Conservation (phyloP, 2,888 invertebrate species). For the Glaucopsyche alexis region DNA sequence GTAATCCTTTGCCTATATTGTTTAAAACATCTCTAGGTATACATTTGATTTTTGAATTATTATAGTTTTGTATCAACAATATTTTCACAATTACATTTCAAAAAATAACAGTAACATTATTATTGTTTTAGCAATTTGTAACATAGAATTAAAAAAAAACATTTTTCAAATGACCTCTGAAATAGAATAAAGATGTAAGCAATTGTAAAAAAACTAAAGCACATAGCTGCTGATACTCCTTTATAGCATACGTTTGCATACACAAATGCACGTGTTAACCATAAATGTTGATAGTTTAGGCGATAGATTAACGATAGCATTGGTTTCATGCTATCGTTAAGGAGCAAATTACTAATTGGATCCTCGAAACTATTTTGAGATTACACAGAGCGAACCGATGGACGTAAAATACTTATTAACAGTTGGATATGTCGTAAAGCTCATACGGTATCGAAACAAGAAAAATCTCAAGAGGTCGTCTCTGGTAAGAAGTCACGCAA, state of each 20-base stretch:
- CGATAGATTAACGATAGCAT: background rate
- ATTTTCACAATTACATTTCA: no score
- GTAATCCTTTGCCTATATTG: background rate
- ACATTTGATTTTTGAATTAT: no score
- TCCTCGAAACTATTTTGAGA: slow-evolving; percentile 13
- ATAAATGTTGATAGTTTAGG: background rate
- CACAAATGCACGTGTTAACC: no score
- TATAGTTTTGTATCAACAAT: no score
- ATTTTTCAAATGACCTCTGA: no score
- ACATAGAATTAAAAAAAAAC: no score
- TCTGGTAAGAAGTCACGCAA: background rate
- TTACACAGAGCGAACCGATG: background rate
- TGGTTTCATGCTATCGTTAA: background rate
- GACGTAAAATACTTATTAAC: slow-evolving; percentile 2
- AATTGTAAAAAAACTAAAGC: no score
- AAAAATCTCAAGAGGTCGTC: background rate
- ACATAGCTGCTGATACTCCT: no score
- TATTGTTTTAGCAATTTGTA: no score
- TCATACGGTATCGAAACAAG: background rate
- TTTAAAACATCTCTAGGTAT: background rate
- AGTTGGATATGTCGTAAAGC: slow-evolving; percentile 1
- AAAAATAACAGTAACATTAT: no score
- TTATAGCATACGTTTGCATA: no score
- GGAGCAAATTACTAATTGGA: background rate
- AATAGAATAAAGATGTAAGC: no score